phyloP scores from a whole-genome alignment of 2,797 vertebrate genomes.

The Gymnoscopelus microlampas region DNA sequence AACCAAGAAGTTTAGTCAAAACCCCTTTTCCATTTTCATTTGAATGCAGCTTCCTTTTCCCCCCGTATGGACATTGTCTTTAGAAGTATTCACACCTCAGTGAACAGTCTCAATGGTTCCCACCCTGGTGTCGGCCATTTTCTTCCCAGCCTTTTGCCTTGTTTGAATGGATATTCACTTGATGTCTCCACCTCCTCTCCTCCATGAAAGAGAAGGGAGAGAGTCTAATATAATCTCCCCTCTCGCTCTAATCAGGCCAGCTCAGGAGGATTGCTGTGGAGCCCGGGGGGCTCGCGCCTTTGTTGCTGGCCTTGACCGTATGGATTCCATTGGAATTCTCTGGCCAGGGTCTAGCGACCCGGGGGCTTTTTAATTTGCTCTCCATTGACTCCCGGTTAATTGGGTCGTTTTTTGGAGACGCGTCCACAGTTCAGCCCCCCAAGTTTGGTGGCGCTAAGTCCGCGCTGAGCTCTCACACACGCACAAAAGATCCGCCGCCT shows the following conservation, averaged over 20 bases:
- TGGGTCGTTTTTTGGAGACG: conserved; percentile 75
- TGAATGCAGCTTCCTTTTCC: conserved; percentile 30
- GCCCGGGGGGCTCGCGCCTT: conserved; percentile 64
- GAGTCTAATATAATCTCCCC: conserved; percentile 72
- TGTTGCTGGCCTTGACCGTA: conserved; percentile 76
- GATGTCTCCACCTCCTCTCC: conserved; percentile 45
- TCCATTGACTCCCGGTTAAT: conserved; percentile 85
- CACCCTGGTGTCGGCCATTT: conserved; percentile 68
- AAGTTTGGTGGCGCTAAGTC: conserved; percentile 77
- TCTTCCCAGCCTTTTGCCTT: conserved; percentile 73
- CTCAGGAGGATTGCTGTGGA: conserved; percentile 65
- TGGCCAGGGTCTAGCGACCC: conserved; percentile 69
- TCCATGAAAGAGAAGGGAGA: conserved; percentile 60
- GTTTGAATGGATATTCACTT: conserved; percentile 71
- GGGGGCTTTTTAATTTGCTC: conserved; percentile 83
- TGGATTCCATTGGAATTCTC: conserved; percentile 76
- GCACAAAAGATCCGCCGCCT: conserved; percentile 67
- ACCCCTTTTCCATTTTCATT: conserved; percentile 58
- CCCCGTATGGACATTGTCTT: conserved; percentile 69
- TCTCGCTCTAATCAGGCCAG: conserved; percentile 73
- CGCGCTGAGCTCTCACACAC: conserved; percentile 70
- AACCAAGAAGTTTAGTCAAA: conserved; percentile 19
- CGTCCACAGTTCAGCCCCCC: conserved; percentile 75
- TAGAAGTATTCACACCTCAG: conserved; percentile 76
- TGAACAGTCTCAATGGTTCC: conserved; percentile 72